Evolutionary conservation across 1,140 invertebrate genomes (phyloP).

Genomic region (Drosophila pachea): DNA sequence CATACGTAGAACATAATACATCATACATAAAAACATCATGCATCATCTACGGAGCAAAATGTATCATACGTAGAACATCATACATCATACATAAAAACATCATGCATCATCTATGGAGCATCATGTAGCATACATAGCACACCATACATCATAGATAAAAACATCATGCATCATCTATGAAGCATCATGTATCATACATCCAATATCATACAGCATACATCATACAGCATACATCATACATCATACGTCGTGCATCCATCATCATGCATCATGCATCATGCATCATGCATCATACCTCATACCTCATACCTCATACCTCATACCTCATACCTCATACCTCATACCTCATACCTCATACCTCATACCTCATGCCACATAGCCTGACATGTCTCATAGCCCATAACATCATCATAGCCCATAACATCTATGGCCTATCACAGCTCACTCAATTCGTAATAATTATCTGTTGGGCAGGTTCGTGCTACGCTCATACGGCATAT

Average conservation of each 20-base stretch:
- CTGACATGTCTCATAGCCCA: not conserved
- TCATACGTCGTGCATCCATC: not conserved
- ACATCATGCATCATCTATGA: not conserved
- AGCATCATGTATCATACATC: not conserved
- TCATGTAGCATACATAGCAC: not conserved
- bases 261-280: not conserved
- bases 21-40: no score
- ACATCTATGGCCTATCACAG: not conserved
- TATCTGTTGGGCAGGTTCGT: constrained; percentile 84
- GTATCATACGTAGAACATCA: not conserved
- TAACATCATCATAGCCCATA: not conserved
- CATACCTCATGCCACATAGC: not conserved
- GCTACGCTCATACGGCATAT: constrained; percentile 94
- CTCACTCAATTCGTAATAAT: not conserved
- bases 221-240: not conserved
- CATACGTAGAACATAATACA: no score
- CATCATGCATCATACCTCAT: not conserved
- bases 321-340: not conserved
- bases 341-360: not conserved
- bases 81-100: not conserved
- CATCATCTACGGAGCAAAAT: not conserved
- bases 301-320: not conserved
- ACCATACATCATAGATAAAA: not conserved
- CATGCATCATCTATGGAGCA: not conserved
- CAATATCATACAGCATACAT: not conserved